Conservation (phyloP, 64 coral and sea anemone genomes). For the Orbicella faveolata region DNA sequence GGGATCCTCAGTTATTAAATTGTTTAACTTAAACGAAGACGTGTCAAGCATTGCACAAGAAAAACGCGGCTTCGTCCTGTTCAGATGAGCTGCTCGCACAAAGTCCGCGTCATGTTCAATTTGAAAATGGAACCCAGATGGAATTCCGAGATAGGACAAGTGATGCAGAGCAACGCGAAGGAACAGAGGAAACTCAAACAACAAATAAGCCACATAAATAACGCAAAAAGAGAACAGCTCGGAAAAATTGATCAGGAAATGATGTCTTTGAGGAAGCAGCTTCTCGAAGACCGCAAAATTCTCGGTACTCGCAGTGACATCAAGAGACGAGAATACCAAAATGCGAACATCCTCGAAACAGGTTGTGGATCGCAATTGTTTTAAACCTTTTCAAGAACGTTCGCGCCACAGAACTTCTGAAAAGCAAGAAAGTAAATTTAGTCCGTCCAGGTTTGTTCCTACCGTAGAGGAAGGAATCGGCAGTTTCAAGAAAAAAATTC, state of each 20-base stretch:
- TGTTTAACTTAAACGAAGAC: no score
- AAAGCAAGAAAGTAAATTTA: not conserved
- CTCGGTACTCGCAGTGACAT: constrained; percentile 32
- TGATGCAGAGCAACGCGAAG: not conserved
- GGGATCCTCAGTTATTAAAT: no score
- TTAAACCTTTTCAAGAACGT: constrained; percentile 5
- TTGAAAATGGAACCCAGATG: constrained; percentile 13
- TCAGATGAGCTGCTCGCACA: not conserved
- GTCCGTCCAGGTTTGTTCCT: not conserved
- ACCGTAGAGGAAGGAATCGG: not conserved
- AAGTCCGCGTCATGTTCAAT: not conserved
- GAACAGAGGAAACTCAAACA: constrained; percentile 41
- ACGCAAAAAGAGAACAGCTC: not conserved
- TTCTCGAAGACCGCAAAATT: constrained; percentile 34
- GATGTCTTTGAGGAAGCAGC: constrained; percentile 12
- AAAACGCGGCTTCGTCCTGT: not conserved
- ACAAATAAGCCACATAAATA: constrained; percentile 21
- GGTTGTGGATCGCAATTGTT: not conserved
- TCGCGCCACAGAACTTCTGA: not conserved
- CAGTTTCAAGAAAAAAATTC: not conserved
- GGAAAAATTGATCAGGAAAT: constrained; percentile 43
- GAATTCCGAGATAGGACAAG: not conserved
- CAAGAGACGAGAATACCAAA: not conserved
- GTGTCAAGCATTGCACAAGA: no score
- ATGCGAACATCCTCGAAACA: not conserved